A percentile compares a stretch with the other conserved stretches of the same genome.
Evolutionary conservation across 1,140 invertebrate genomes (phyloP).

Genomic region (Bombus terrestris): DNA sequence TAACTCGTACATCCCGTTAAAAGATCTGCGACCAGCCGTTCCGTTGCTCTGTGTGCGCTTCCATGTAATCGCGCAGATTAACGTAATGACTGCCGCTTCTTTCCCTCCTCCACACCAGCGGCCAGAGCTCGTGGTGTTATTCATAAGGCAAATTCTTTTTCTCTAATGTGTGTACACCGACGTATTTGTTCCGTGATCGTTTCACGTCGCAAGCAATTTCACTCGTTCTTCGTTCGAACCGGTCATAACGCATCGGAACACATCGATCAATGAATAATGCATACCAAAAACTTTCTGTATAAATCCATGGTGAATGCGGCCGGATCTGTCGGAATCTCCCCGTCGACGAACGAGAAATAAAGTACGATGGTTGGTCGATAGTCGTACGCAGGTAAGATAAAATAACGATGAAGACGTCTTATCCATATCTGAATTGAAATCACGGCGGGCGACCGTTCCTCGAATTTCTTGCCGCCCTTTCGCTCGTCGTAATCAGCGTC

Average conservation of each 20-base stretch:
- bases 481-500: conserved; percentile 50
- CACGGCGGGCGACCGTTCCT: conserved; percentile 9
- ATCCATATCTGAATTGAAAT: conserved; percentile 54
- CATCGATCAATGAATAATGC: conserved; percentile 40
- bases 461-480: conserved; percentile 54
- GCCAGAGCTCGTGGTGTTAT: background rate
- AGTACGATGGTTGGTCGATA: conserved; percentile 15
- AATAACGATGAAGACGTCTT: conserved; percentile 62
- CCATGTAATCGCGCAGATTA: conserved; percentile 15
- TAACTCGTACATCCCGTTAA: conserved; percentile 35
- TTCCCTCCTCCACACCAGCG: background rate
- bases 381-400: conserved; percentile 20
- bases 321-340: conserved; percentile 5
- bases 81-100: conserved; percentile 16
- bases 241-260: conserved; percentile 36
- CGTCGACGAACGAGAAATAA: background rate
- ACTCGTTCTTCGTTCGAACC: conserved; percentile 30
- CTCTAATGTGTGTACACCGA: background rate
- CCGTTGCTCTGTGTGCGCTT: background rate
- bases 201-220: conserved; percentile 34
- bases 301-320: conserved; percentile 28
- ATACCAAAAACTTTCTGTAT: conserved; percentile 44
- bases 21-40: conserved; percentile 6
- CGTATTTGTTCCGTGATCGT: background rate
- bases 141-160: background rate